Evolutionary conservation across 2,113 vertebrate species (phyloP).

Genomic region (Austrofundulus limnaeus): DNA sequence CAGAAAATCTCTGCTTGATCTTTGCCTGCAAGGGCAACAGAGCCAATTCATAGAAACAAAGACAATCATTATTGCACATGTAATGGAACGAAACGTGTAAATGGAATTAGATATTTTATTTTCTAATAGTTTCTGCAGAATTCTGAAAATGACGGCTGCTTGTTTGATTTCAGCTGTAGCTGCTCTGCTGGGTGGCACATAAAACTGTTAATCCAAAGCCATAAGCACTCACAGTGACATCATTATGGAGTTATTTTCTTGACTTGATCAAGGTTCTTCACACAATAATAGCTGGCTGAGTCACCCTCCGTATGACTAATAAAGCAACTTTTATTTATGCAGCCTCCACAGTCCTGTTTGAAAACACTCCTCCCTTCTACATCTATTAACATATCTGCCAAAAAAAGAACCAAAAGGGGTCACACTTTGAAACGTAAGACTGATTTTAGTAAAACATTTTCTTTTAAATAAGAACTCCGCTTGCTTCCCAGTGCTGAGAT

Average conservation of each 20-base stretch:
- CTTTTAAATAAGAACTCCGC: constrained; percentile 54
- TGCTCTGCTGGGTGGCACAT: neutral
- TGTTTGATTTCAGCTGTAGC: too few relatives aligned
- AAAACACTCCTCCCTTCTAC: constrained; percentile 14
- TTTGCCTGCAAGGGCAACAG: constrained; percentile 8
- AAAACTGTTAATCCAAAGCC: neutral
- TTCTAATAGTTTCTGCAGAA: too few relatives aligned
- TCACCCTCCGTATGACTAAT: neutral
- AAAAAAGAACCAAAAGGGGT: constrained; percentile 33
- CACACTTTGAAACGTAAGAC: constrained; percentile 20
- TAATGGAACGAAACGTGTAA: neutral
- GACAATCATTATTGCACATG: constrained; percentile 28
- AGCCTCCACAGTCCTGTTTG: neutral
- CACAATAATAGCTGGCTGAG: neutral
- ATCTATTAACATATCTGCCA: constrained; percentile 18
- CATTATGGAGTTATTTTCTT: neutral
- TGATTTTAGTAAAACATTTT: constrained; percentile 17
- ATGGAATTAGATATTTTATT: too few relatives aligned
- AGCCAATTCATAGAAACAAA: constrained; percentile 29
- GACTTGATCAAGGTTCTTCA: neutral
- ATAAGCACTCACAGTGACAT: neutral
- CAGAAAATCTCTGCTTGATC: constrained; percentile 10
- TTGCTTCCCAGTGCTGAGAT: constrained; percentile 50
- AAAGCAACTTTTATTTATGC: constrained; percentile 2
- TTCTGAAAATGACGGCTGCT: too few relatives aligned